phyloP scores from a whole-genome alignment of 2,888 invertebrate genomes.

The Lepidocyrtinus sp. region DNA sequence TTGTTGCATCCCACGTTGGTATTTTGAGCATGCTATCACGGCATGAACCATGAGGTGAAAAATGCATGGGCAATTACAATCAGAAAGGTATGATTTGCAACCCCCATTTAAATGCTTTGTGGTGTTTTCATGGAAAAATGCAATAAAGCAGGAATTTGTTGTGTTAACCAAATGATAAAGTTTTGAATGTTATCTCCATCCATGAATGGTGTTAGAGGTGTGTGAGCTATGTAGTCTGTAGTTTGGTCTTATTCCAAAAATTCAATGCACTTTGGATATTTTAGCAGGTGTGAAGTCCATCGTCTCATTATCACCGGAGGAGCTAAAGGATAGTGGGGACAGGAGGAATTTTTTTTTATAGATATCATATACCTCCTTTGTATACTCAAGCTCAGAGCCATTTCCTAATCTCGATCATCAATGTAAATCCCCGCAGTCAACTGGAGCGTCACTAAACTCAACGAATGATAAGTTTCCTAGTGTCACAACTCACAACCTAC shows the following conservation, averaged over 20 bases:
- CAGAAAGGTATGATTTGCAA: too few relatives aligned
- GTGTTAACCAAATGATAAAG: background rate
- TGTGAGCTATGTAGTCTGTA: background rate
- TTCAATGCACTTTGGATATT: constrained; percentile 34
- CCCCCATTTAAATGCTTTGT: too few relatives aligned
- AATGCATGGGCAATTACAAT: background rate
- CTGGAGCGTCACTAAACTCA: constrained; percentile 5
- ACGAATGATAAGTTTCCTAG: too few relatives aligned
- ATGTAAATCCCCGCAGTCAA: background rate
- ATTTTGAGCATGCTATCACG: background rate
- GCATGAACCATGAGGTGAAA: background rate
- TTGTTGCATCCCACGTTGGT: background rate
- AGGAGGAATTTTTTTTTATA: background rate
- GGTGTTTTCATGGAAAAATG: too few relatives aligned
- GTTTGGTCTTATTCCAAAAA: background rate
- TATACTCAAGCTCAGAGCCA: background rate
- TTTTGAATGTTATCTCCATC: background rate
- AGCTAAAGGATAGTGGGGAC: background rate
- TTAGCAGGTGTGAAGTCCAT: constrained; percentile 46
- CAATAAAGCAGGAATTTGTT: background rate
- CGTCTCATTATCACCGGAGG: constrained; percentile 27
- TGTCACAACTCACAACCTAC: too few relatives aligned
- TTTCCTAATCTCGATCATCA: background rate
- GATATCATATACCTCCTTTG: background rate
- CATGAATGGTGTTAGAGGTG: background rate